Base-by-base conservation (phyloP, 2,797 vertebrate species). In the Silurus lanzhouensis region DNA sequence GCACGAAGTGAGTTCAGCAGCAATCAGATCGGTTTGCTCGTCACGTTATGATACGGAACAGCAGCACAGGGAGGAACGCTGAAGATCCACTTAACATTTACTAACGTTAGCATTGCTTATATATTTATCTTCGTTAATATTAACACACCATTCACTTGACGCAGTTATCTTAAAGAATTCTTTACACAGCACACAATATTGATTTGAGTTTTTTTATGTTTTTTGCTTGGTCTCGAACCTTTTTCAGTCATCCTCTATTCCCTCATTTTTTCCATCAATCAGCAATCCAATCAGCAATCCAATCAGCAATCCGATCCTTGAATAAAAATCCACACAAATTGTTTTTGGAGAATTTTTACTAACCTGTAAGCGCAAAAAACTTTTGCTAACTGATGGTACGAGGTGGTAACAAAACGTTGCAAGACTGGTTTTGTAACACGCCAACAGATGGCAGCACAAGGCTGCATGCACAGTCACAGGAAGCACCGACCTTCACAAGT, bases 1-100 rank as follows among this genome's bases (percentile, higher is more conserved):
- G 77, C 64, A 15, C 79, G 61, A 82, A 67, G 58, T 63, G 82
- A 87, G 77, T 22, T 52, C 70, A 86, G 78, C 85, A 66, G 64
- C 66, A 31, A 20, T 64, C 57, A 66, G 63, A 84, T 74, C 38
- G 6, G 44, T 44, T 61, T 78, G 27, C 57, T 44, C 76, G 0
- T 61, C 76, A 78, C 27, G 57, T 61, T 61, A 44, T 13, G 27
- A 61, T 38, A 44, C 17, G 38, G 1, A 27, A 27, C 72, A 55
- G 48, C 72, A 25, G 3, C 48, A 17, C 72, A 5, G 8, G 10
- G 48, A 52, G 48, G 8, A 17, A 5, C n/a, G 5, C 13, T 9
- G 6, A 17, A 27, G 44, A 19, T 71, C 68, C 4, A 5, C 46
- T 72, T 20, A 12, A 48, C 70, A 44, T 48, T 48, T 17, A 19